These are phyloP conservation scores for Cylas formicarius DNA, from an alignment of 1,140 invertebrate genomes.

Conservation along the genomic window DNA sequence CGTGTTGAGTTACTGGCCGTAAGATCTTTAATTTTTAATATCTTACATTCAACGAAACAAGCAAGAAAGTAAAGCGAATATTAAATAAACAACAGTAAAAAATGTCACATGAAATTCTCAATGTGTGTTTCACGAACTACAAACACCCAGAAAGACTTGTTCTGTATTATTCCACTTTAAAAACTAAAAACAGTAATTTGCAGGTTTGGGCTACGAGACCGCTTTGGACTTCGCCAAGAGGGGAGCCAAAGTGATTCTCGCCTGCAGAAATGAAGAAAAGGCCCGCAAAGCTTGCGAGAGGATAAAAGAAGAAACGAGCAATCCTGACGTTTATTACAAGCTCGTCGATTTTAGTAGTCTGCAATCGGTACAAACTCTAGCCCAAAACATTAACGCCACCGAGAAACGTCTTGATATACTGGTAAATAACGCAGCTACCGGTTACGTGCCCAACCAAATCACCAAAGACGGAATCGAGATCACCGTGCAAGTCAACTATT, in stretches of 20 bases:
- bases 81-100: too few relatives aligned
- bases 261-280: slow-evolving; percentile 52
- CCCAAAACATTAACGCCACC: slow-evolving; percentile 14
- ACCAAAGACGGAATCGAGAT: slow-evolving; percentile 55
- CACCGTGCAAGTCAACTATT: slow-evolving; percentile 58
- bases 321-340: slow-evolving; percentile 1
- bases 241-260: slow-evolving; percentile 61
- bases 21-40: too few relatives aligned
- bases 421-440: slow-evolving; percentile 72
- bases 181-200: slow-evolving; percentile 2
- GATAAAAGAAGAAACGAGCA: not conserved
- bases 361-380: not conserved
- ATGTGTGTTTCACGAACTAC: too few relatives aligned
- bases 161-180: too few relatives aligned
- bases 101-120: too few relatives aligned
- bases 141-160: too few relatives aligned
- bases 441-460: slow-evolving; percentile 45
- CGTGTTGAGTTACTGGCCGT: too few relatives aligned
- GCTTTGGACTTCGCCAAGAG: slow-evolving; percentile 58
- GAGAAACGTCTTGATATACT: slow-evolving; percentile 66
- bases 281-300: not conserved
- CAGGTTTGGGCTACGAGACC: slow-evolving; percentile 45
- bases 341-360: not conserved
- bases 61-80: too few relatives aligned
- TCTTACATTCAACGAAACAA: too few relatives aligned